These are phyloP conservation scores for Crossaster papposus DNA, from an alignment of 53 echinoderm and acorn worm species.

Conservation along the genomic window DNA sequence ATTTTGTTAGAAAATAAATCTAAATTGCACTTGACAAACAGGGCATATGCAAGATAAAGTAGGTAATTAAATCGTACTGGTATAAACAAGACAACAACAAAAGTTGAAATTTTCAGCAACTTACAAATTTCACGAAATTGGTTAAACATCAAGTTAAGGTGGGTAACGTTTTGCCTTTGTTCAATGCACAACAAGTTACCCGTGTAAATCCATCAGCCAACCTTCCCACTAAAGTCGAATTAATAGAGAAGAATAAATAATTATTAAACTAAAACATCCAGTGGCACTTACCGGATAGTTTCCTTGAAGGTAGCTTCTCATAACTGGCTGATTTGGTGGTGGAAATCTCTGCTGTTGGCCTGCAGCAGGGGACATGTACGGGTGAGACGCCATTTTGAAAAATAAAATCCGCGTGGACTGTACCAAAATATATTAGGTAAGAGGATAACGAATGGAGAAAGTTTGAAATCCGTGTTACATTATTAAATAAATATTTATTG, in stretches of 20 bases:
- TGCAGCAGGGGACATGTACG: conserved; percentile 67
- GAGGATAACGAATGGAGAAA: neutral
- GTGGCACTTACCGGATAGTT: conserved; percentile 61
- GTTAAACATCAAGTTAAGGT: neutral
- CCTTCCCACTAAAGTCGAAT: neutral
- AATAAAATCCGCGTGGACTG: conserved; percentile 9
- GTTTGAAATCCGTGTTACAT: neutral
- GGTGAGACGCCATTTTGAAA: conserved; percentile 83
- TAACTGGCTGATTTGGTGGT: conserved; percentile 72
- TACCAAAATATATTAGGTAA: conserved; percentile 12
- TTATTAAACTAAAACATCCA: neutral
- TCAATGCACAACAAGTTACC: neutral
- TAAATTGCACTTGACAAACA: too few species aligned
- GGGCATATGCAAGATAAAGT: too few species aligned
- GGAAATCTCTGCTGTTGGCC: conserved; percentile 87
- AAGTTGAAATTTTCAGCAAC: neutral
- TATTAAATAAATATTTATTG: neutral
- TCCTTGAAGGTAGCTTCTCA: conserved; percentile 77
- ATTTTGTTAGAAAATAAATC: too few species aligned
- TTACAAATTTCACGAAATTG: conserved; percentile 9
- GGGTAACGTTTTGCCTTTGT: neutral
- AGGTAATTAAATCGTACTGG: too few species aligned
- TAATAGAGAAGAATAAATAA: neutral
- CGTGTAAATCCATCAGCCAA: neutral
- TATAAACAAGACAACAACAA: too few species aligned